phyloP scores from a whole-genome alignment of 2,797 vertebrate species.

The Nannoperca obscura region DNA sequence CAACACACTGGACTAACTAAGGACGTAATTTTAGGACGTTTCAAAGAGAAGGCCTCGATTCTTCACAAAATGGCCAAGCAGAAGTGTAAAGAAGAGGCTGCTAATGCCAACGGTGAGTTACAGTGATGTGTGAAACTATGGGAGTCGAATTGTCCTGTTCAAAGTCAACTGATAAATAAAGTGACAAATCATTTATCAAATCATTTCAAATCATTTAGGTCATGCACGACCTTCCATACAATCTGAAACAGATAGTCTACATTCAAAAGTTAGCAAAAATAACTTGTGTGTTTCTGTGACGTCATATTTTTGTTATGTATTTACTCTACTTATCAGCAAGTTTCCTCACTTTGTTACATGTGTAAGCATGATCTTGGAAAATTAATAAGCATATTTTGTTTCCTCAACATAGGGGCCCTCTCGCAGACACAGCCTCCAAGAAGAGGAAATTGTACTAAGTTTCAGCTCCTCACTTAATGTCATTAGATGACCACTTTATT shows the following conservation, averaged over 20 bases:
- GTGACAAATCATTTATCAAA: neutral
- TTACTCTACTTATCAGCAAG: neutral
- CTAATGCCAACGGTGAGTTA: constrained; percentile 87
- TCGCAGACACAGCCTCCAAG: constrained; percentile 39
- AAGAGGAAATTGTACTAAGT: constrained; percentile 43
- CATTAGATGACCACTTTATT: constrained; percentile 2
- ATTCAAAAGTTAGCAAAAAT: neutral
- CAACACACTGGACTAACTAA: neutral
- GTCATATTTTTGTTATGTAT: neutral
- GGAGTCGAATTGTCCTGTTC: neutral
- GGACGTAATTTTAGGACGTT: constrained; percentile 86
- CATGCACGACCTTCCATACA: no score
- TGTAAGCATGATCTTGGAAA: neutral
- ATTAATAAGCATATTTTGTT: constrained; percentile 34
- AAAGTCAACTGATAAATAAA: constrained; percentile 5
- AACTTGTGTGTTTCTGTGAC: neutral
- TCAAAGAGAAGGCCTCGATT: constrained; percentile 96
- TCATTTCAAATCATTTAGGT: neutral
- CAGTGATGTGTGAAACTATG: neutral
- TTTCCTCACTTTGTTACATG: neutral
- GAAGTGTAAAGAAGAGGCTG: constrained; percentile 90
- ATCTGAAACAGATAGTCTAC: neutral
- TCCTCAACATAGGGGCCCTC: constrained; percentile 39
- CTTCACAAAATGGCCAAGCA: constrained; percentile 97
- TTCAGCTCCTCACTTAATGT: constrained; percentile 5